Evolutionary conservation across 2,113 vertebrate genomes (phyloP).

Genomic region (Sisor rabdophorus): DNA sequence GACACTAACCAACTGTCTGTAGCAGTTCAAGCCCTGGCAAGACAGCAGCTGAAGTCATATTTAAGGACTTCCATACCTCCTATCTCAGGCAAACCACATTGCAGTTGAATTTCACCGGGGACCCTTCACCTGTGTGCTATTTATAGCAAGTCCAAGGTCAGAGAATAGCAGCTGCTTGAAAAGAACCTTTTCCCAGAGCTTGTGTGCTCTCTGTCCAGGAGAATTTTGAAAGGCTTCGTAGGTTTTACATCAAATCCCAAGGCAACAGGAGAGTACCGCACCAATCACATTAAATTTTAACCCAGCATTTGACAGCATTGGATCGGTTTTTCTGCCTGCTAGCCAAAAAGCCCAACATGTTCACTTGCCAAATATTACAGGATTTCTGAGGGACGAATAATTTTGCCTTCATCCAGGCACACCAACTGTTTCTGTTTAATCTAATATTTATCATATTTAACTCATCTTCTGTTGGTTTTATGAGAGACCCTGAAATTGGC

Average conservation of each 20-base stretch:
- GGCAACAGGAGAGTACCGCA: slow-evolving; percentile 8
- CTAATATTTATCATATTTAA: slow-evolving; percentile 26
- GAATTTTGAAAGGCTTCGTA: slow-evolving; percentile 23
- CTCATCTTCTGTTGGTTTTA: slow-evolving; percentile 4
- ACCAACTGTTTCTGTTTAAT: slow-evolving; percentile 33
- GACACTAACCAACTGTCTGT: slow-evolving; percentile 37
- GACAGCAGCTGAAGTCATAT: slow-evolving; percentile 38
- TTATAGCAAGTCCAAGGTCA: slow-evolving; percentile 51
- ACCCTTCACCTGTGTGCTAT: slow-evolving; percentile 49
- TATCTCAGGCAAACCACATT: slow-evolving; percentile 39
- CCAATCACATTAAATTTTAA: slow-evolving; percentile 36
- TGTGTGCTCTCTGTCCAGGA: slow-evolving; percentile 27
- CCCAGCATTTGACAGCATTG: slow-evolving; percentile 5
- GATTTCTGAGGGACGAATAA: slow-evolving; percentile 13
- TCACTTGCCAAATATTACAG: slow-evolving; percentile 7
- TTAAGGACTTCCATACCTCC: slow-evolving; percentile 42
- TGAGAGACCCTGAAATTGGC: background rate
- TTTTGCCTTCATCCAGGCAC: background rate
- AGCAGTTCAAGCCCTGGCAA: slow-evolving; percentile 27
- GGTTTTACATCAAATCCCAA: slow-evolving; percentile 23
- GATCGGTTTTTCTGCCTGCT: slow-evolving; percentile 17
- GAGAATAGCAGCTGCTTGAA: slow-evolving; percentile 42
- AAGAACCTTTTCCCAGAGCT: slow-evolving; percentile 34
- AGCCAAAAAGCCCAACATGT: background rate
- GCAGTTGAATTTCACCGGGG: slow-evolving; percentile 38